Percentiles rank a stretch among this genome's conserved stretches.
phyloP scores from a whole-genome alignment of 2,888 invertebrate species.

The Ochropacha duplaris region DNA sequence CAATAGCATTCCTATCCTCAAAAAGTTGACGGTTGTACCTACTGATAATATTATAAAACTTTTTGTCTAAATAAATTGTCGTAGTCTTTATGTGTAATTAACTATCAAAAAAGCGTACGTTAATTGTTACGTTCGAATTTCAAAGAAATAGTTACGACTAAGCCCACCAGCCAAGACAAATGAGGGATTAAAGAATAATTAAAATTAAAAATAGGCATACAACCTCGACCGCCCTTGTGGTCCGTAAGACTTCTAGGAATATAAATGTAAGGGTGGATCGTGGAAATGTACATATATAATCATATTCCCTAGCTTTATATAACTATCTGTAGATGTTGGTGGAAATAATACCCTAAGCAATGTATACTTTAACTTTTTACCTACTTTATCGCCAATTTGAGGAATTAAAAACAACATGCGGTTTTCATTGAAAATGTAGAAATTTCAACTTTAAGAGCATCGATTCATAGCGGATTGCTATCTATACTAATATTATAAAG shows the following conservation, averaged over 20 bases:
- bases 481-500: too few relatives aligned
- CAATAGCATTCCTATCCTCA: neutral
- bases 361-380: neutral
- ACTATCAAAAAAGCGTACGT: neutral
- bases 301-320: neutral
- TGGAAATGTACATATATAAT: neutral
- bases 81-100: neutral
- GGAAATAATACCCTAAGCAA: neutral
- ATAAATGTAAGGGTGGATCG: neutral
- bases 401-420: too few relatives aligned
- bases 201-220: neutral
- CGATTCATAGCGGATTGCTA: too few relatives aligned
- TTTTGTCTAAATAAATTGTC: neutral
- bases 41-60: neutral
- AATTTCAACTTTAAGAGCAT: too few relatives aligned
- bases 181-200: neutral
- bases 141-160: neutral
- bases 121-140: neutral
- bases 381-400: too few relatives aligned
- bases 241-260: neutral
- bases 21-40: neutral
- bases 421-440: too few relatives aligned
- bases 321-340: neutral
- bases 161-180: neutral
- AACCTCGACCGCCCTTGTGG: neutral